phyloP scores from a whole-genome alignment of 2,113 vertebrate genomes.

The Brienomyrus brachyistius region DNA sequence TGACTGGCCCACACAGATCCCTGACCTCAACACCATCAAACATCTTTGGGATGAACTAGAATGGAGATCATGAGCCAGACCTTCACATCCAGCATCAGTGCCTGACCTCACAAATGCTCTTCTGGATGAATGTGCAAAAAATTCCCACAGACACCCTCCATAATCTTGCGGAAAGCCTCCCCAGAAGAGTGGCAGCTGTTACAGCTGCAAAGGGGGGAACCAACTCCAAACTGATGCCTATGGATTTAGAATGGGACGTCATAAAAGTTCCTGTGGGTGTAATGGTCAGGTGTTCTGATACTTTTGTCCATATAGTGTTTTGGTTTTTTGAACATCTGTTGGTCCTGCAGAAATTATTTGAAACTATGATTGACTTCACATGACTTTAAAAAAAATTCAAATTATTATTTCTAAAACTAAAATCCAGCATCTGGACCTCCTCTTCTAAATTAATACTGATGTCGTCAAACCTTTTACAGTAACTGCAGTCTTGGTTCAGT shows the following conservation, averaged over 20 bases:
- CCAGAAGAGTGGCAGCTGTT: background rate
- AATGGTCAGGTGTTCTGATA: background rate
- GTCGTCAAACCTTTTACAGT: background rate
- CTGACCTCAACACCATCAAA: background rate
- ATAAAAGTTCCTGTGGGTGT: background rate
- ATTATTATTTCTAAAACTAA: background rate
- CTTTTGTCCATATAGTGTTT: background rate
- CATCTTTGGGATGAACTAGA: background rate
- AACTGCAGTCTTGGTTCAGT: background rate
- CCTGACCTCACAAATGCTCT: background rate
- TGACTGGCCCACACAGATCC: too few species aligned
- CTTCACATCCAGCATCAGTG: background rate
- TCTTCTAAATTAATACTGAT: background rate
- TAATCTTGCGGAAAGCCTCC: background rate
- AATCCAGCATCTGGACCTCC: background rate
- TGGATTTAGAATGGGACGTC: background rate
- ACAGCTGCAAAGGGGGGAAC: background rate
- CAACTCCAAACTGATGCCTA: background rate
- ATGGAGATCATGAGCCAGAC: background rate
- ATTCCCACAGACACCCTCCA: background rate
- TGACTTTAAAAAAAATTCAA: background rate
- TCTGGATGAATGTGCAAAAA: background rate
- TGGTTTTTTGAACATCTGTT: background rate
- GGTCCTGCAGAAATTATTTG: background rate
- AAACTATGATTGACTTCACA: background rate